phyloP scores from a whole-genome alignment of 2,888 invertebrate species.

The Melieria crassipennis region DNA sequence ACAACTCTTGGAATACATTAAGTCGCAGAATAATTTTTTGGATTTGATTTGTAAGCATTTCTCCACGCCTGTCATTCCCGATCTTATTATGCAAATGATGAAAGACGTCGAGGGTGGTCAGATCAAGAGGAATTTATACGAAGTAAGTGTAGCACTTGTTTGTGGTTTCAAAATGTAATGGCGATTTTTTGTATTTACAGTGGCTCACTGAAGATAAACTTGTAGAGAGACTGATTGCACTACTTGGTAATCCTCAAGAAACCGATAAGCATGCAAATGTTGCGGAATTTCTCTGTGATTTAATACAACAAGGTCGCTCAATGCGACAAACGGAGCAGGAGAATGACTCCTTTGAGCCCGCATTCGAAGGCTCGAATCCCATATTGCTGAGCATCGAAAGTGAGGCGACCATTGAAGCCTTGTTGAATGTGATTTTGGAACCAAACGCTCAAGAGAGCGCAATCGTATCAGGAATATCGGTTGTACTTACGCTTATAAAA shows the following conservation, averaged over 20 bases:
- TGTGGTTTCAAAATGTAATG: too few relatives aligned
- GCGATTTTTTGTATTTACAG: slow-evolving; percentile 66
- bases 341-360: slow-evolving; percentile 64
- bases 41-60: slow-evolving; percentile 88
- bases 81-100: slow-evolving; percentile 86
- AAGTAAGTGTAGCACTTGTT: slow-evolving; percentile 67
- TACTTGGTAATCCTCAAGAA: slow-evolving; percentile 73
- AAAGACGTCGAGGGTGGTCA: slow-evolving; percentile 82
- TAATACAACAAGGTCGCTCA: slow-evolving; percentile 74
- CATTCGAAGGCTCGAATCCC: slow-evolving; percentile 70
- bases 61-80: slow-evolving; percentile 94
- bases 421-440: slow-evolving; percentile 80
- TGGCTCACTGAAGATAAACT: slow-evolving; percentile 91
- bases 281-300: slow-evolving; percentile 87
- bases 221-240: slow-evolving; percentile 79
- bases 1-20: slow-evolving; percentile 91
- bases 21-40: slow-evolving; percentile 86
- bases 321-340: slow-evolving; percentile 71
- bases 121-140: slow-evolving; percentile 75
- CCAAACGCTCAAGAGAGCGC: slow-evolving; percentile 75
- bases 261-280: slow-evolving; percentile 86
- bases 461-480: slow-evolving; percentile 81
- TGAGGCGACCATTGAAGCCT: slow-evolving; percentile 72
- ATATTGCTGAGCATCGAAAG: slow-evolving; percentile 78
- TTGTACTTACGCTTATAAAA: slow-evolving; percentile 77